Evolutionary conservation across 2,888 invertebrate genomes (phyloP), one percentile per base, ranked within the genome.

Genomic region (Ditula angustiorana): DNA sequence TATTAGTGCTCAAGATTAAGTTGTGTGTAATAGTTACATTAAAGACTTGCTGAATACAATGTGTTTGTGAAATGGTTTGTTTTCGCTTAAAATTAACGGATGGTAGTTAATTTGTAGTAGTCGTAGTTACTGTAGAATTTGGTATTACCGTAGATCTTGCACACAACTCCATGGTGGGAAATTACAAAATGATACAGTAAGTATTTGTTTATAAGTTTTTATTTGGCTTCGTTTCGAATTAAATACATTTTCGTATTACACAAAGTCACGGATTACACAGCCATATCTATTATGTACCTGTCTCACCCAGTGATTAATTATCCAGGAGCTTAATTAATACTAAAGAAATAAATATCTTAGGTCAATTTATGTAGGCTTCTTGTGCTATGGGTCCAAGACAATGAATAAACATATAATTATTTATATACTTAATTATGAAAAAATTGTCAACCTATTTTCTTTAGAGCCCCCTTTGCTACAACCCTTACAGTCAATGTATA

Each of bases 21-120:
- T 46, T n/a, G 21, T 24, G 46, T 28, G 7, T 19, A 33, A 41
- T n/a, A 41, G 28, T 13, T 50, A 19, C 19, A 19, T 30, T 37
- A 35, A 28, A 41, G 50, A 60, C 44, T 46, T 46, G 13, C 26
- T 16, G n/a, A 10, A 24, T 24, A 19, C 7, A 24, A 55, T 24
- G 30, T 46, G 24, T 56, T 41, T 26, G 57, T 50, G n/a, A 44
- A 63, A 63, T 63, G 63, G 63, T 63, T 63, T 63, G 63, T 63
- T 63, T 44, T 55, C 11, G 13, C 50, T 52, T 63, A 44, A 33
- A 44, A 56, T 52, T 63, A 50, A 63, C 33, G 44, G 50, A 44
- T 50, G 23, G 44, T 57, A 57, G 49, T 50, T 63, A 24, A 30
- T 30, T 58, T 35, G 53, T 23, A 47, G 47, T 63, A 63, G 56